Evolutionary conservation across 2,888 invertebrate species (phyloP), one percentile per base, ranked within the genome.

Genomic region (Odontomyia ornata): DNA sequence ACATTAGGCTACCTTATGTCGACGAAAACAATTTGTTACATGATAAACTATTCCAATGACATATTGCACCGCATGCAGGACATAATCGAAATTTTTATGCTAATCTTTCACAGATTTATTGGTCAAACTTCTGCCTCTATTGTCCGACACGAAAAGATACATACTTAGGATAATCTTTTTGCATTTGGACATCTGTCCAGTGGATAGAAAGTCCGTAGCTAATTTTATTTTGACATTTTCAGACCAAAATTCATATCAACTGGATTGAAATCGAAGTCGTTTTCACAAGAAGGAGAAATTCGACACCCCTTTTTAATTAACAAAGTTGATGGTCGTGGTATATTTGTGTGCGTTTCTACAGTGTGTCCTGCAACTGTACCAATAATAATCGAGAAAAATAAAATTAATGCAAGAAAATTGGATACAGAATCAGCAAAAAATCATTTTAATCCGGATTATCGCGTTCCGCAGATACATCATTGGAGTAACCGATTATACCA

Each of bases 211-310:
- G 28, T 3, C 62, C 62, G 23, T 15, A 69, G 47, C 69, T 15
- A 69, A 69, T 69, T 67, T 25, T 69, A 21, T 69, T 69, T 69
- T 69, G 69, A 69, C 69, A 69, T 36, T 47, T 46, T 36, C 46
- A 27, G 25, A 47, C 11, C 21, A 25, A 23, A 69, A 47, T 69
- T 43, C 46, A 21, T 18, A 5, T 28, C 18, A 36, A 36, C 67
- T 67, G 67, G 23, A 43, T n/a, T 47, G 15, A 62, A 60, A 18
- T 43, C 25, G 13, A 62, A 60, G 23, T 43, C 47, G 25, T 69
- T 21, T 36, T 36, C 36, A 36, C 9, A 9, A n/a, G 23, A 15
- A 69, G n/a, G n/a, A n/a, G 69, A 69, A 69, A 69, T 69, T 47
- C 69, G 69, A 69, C 25, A 69, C 69, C 47, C 36, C 18, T 23